These are phyloP conservation scores for Girardinus metallicus DNA, from an alignment of 2,797 vertebrate species.

Conservation along the genomic window DNA sequence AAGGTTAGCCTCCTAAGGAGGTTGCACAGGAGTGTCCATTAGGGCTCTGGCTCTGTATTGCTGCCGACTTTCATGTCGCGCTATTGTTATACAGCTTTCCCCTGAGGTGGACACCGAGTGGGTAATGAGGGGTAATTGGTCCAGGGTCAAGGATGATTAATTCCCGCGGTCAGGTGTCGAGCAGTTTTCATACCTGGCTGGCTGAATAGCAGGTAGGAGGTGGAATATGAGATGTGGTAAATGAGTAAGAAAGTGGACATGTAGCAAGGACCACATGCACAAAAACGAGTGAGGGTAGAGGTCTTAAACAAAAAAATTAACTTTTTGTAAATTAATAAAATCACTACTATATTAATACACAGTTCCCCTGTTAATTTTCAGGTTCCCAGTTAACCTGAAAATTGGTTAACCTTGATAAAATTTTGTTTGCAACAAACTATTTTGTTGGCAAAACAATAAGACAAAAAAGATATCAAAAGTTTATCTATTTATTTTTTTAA, in stretches of 20 bases:
- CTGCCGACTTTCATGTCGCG: slow-evolving; percentile 69
- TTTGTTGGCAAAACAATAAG: neutral
- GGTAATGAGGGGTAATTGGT: slow-evolving; percentile 84
- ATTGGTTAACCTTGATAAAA: neutral
- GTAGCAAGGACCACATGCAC: neutral
- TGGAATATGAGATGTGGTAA: slow-evolving; percentile 61
- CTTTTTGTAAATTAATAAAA: slow-evolving; percentile 4
- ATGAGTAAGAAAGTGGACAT: slow-evolving; percentile 28
- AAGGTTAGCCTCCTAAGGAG: slow-evolving; percentile 69
- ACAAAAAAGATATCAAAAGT: neutral
- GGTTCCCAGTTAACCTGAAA: neutral
- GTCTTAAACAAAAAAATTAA: neutral
- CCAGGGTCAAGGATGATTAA: slow-evolving; percentile 85
- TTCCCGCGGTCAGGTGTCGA: slow-evolving; percentile 79
- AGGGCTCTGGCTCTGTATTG: slow-evolving; percentile 51
- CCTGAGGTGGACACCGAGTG: slow-evolving; percentile 64
- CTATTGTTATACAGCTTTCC: slow-evolving; percentile 71
- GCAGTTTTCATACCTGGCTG: slow-evolving; percentile 77
- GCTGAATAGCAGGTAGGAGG: slow-evolving; percentile 51
- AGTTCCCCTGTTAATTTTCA: neutral
- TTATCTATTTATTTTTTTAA: neutral
- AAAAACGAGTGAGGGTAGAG: neutral
- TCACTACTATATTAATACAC: neutral
- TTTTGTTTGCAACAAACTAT: neutral
- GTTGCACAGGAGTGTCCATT: slow-evolving; percentile 68